These are phyloP conservation scores for Drosophila paramelanica DNA, from an alignment of 2,888 invertebrate genomes.

Conservation along the genomic window DNA sequence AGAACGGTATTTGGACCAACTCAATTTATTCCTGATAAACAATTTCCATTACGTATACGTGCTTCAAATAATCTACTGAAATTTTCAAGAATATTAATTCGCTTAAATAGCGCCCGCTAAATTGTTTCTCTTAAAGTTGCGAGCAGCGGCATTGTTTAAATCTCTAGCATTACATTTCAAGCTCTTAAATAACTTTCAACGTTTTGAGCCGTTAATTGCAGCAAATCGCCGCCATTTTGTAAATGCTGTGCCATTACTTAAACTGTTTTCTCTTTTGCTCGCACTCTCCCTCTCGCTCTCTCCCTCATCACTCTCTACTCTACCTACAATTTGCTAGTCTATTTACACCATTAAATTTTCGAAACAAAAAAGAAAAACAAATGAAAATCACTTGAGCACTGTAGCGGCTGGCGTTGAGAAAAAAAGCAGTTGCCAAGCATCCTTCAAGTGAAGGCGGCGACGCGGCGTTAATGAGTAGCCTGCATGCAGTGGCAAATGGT, in stretches of 20 bases:
- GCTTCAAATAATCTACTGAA: background rate
- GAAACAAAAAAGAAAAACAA: conserved; percentile 21
- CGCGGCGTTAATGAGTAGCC: conserved; percentile 67
- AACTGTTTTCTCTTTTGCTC: background rate
- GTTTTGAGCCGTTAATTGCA: conserved; percentile 66
- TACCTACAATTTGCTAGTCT: conserved; percentile 33
- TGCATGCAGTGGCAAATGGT: conserved; percentile 44
- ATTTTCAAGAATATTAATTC: conserved; percentile 2
- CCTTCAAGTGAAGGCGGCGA: conserved; percentile 61
- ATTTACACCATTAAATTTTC: conserved; percentile 57
- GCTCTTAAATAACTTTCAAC: conserved; percentile 54
- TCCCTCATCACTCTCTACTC: conserved; percentile 1
- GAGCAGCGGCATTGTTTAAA: background rate
- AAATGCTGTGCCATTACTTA: conserved; percentile 64
- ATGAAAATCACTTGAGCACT: conserved; percentile 48
- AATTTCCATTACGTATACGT: conserved; percentile 1
- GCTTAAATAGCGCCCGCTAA: background rate
- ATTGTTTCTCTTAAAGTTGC: background rate
- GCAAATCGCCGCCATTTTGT: conserved; percentile 73
- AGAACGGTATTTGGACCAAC: conserved; percentile 1
- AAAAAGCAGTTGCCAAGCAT: conserved; percentile 57
- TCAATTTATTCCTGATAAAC: conserved; percentile 13
- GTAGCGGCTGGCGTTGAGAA: conserved; percentile 30
- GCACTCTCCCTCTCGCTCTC: background rate
- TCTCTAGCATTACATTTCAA: conserved; percentile 10